Base-by-base conservation (phyloP, 2,113 vertebrate species). In the Apteryx owenii region DNA sequence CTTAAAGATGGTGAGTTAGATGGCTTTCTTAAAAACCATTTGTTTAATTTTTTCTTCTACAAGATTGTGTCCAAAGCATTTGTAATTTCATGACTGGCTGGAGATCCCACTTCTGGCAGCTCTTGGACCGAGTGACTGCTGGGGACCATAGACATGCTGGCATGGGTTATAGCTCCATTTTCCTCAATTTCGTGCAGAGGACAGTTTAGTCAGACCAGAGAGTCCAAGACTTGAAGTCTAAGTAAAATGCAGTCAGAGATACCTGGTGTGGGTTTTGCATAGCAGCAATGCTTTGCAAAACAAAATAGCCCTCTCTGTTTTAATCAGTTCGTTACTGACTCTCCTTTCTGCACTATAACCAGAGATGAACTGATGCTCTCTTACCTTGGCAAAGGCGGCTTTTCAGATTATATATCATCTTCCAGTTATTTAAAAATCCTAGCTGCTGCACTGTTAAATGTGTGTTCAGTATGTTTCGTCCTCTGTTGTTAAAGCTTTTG, bases 1-100 rank as follows among this genome's bases (percentile, higher is more conserved):
- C 14, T 50, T 2, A 4, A 71, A 18, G 28, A n/a, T 66, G 29
- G 0, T 70, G 0, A 85, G 13, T 42, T 44, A 53, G 13, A 33
- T n/a, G 21, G 2, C 72, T 58, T 12, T 4, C 17, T 62, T 84
- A 71, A 82, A 83, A 76, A 22, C 12, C 25, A 2, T 9, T 54
- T 12, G 26, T 58, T 56, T 13, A 13, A 17, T 11, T 31, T 84
- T 76, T 72, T 68, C 16, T 89, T 40, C 48, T 31, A 23, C 14
- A 65, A 71, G 1, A 60, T 66, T 46, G 1, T 65, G 8, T 78
- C 16, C 29, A n/a, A 58, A 81, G 18, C 1, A 5, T n/a, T 76
- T 76, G 8, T 18, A 10, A n/a, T 56, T 91, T 40, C 21, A 29
- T 65, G 17, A 69, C 4, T 82, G 13, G 4, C 18, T 94, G 28